Evolutionary conservation across 2,113 vertebrate genomes (phyloP), one percentile per base, ranked within the genome.

Genomic region (Myotis davidii): DNA sequence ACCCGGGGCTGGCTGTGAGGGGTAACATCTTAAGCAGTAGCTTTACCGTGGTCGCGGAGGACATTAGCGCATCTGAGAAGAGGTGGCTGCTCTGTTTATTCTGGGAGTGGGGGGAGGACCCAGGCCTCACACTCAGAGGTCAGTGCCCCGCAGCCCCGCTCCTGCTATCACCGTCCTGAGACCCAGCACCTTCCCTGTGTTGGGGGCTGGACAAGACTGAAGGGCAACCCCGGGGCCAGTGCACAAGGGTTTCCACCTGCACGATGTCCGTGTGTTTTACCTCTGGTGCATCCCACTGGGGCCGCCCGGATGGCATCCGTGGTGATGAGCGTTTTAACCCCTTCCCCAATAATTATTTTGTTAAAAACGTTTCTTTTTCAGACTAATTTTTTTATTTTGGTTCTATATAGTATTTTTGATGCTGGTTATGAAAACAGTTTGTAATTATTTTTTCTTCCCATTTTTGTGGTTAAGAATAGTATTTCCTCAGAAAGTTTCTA

Each of bases 131-230:
- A 11, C n/a, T 39, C 52, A 8, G 6, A 4, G 10, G 56, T 39
- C 8, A 1, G 4, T 0, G 32, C 12, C 61, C 20, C 3, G 17
- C 1, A 5, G 13, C 7, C 14, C n/a, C 48, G 20, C 20, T 39
- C 37, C 69, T 59, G 27, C 52, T 3, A 1, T 21, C n/a, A 7
- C 14, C 34, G 0, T 34, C 37, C 13, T 9, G 74, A 78, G 54
- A 56, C 25, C 64, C 82, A 11, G 13, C 2, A 20, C 37, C 5
- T 48, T 17, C 10, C 17, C 0, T 0, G 16, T 77, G 72, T 4
- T n/a, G 37, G 69, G 45, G 20, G 3, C 59, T 2, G 8, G 59
- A 9, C 9, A 13, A 14, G 72, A 11, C 54, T 45, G 42, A 45
- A 45, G 42, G 45, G 45, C 45, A 45, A 45, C 7, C 9, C 42